Evolutionary conservation across 2,797 vertebrate genomes (phyloP), one percentile per base, ranked within the genome.

Genomic region (Lutjanus argentimaculatus): DNA sequence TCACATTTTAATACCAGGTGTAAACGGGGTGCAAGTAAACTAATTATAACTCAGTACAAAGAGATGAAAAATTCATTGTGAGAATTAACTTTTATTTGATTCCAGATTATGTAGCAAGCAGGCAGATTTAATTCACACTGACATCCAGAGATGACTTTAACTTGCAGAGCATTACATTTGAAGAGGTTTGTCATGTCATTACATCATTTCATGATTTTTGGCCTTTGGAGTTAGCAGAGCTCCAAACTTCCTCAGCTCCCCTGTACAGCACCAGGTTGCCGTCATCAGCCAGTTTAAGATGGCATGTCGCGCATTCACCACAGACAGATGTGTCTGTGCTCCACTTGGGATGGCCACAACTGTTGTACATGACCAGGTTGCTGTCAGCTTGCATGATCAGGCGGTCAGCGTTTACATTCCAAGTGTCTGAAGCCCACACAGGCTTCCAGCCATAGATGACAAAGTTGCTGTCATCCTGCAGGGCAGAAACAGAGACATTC

Each of bases 311-410:
- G 8, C 9, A 3, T 22, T 0, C 30, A 36, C 5, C 30, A 36
- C 30, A 22, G 15, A 0, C 0, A 0, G 2, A 36, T 36, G 79
- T 4, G 64, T 65, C 21, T 40, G 83, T 88, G 8, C 43, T 8
- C 91, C 87, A 92, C 8, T 0, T 22, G 36, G 82, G 0, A 0
- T 0, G 0, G 0, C 1, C 3, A 0, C 0, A 0, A 2, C 77
- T 7, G 82, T 9, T 81, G 64, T 92, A 93, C 76, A 89, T 82
- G 48, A 90, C 88, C 81, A 93, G 86, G 86, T 92, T 90, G 72
- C 88, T 84, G 80, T 93, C 86, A 0, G 1, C 16, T 84, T 93
- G 90, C 88, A 91, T 81, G 79, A 67, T 66, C 67, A 93, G 30
- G 2, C 84, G 85, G 2, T 16, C 0, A 1, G 0, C 67, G 0